These are phyloP conservation scores for Camponotus floridanus DNA, from an alignment of 1,140 invertebrate species.

Conservation along the genomic window DNA sequence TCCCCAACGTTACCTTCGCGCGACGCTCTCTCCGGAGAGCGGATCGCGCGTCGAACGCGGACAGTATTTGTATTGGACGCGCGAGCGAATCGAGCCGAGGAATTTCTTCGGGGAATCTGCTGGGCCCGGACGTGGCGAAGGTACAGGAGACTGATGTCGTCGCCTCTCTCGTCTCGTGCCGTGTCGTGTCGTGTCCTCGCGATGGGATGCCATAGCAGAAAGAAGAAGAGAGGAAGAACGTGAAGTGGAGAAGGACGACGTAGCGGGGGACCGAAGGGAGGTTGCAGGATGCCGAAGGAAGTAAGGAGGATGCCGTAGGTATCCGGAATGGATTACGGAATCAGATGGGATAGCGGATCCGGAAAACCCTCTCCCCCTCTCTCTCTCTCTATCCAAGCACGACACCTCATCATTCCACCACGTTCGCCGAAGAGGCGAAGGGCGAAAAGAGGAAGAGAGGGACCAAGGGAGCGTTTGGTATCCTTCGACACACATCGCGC, in stretches of 20 bases:
- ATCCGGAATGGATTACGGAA: conserved; percentile 82
- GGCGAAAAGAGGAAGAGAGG: not conserved
- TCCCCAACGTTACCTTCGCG: conserved; percentile 62
- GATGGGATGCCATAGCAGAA: conserved; percentile 50
- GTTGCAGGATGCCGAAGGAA: conserved; percentile 47
- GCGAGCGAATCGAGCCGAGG: conserved; percentile 78
- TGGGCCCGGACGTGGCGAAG: conserved; percentile 72
- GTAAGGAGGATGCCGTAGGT: conserved; percentile 68
- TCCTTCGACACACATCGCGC: conserved; percentile 69
- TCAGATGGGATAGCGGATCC: conserved; percentile 78
- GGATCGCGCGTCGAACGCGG: conserved; percentile 58
- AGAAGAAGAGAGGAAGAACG: conserved; percentile 45
- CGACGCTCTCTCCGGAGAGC: conserved; percentile 34
- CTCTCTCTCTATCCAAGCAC: conserved; percentile 68
- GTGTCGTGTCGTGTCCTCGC: conserved; percentile 16
- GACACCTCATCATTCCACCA: conserved; percentile 81
- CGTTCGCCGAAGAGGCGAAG: conserved; percentile 64
- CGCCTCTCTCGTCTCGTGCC: conserved; percentile 52
- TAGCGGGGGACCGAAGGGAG: conserved; percentile 36
- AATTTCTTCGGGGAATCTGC: conserved; percentile 80
- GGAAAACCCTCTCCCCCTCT: conserved; percentile 54
- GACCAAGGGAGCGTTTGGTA: conserved; percentile 45
- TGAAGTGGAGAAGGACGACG: not conserved
- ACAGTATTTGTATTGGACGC: conserved; percentile 79
- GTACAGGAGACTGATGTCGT: conserved; percentile 77